Evolutionary conservation across 2,113 vertebrate genomes (phyloP), one percentile per base, ranked within the genome.

Genomic region (Microcebus griseorufus): DNA sequence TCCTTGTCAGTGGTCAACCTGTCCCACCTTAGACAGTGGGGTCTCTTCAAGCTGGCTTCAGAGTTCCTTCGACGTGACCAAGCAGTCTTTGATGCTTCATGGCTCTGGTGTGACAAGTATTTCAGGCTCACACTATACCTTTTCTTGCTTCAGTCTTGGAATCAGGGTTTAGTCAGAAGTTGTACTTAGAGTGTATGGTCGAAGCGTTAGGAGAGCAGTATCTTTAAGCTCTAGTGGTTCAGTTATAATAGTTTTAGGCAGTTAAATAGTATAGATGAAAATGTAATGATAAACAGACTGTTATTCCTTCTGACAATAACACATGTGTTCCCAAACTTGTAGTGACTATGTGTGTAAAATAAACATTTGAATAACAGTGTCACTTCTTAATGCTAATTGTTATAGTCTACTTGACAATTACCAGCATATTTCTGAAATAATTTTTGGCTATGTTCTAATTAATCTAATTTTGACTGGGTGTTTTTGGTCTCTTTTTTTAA

Each of bases 1-100:
- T 45, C 3, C 25, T 73, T 12, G 6, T 23, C 17, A 11, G 1
- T 16, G 6, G 4, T 22, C 3, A 60, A 1, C 27, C 7, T 12
- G 6, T 7, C 25, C 32, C 53, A 42, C 37, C 18, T 70, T 72
- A 48, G 34, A 53, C 29, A 23, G 1, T 11, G 3, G 20, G 2
- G 5, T 0, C 9, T 73, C 64, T 88, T 73, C 5, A 32, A 34
- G 4, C 37, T 73, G 70, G 25, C 55, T 45, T 22, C 39, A 25
- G 17, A 73, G 27, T 51, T n/a, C 25, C 34, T 51, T 32, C 6
- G 6, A 60, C 7, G 14, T 27, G 3, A 62, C 27, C 1, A 13
- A 62, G 23, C 0, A 0, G 22, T 62, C 10, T 73, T 51, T 27
- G 64, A 48, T 53, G 16, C 2, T 27, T 75, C 17, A 6, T 25